These are phyloP conservation scores for Cyanocitta stelleri DNA, from an alignment of 2,113 vertebrate genomes.

Conservation along the genomic window DNA sequence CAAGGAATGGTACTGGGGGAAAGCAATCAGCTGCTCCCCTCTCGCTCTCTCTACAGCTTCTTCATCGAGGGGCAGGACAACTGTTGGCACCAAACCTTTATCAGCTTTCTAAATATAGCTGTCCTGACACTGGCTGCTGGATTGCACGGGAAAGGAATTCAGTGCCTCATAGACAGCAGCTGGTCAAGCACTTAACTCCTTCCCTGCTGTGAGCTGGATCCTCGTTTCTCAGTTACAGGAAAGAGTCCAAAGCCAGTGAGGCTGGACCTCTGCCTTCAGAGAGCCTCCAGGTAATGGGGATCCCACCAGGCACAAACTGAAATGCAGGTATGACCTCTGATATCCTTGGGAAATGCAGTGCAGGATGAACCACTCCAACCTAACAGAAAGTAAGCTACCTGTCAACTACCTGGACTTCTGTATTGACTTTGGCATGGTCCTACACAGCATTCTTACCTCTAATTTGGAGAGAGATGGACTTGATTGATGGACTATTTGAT, in stretches of 20 bases:
- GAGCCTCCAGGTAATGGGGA: background rate
- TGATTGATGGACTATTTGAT: background rate
- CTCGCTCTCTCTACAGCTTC: background rate
- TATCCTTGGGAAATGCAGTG: background rate
- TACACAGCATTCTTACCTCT: background rate
- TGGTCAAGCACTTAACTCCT: slow-evolving; percentile 63
- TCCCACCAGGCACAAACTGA: background rate
- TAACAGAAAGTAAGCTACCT: background rate
- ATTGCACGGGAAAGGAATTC: slow-evolving; percentile 54
- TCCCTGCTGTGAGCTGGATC: background rate
- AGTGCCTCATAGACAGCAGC: slow-evolving; percentile 21
- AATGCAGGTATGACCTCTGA: background rate
- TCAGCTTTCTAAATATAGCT: slow-evolving; percentile 76
- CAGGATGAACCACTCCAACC: background rate
- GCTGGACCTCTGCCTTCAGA: background rate
- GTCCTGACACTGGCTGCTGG: slow-evolving; percentile 58
- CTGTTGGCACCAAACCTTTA: slow-evolving; percentile 71
- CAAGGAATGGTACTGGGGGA: background rate
- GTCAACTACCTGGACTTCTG: background rate
- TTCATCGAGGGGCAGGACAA: slow-evolving; percentile 67
- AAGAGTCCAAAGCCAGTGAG: background rate
- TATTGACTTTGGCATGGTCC: background rate
- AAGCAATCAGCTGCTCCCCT: background rate
- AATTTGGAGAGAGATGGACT: background rate
- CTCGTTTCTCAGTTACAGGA: background rate